These are phyloP conservation scores for Prunella strophiata DNA, from an alignment of 2,797 vertebrate species.

Conservation along the genomic window DNA sequence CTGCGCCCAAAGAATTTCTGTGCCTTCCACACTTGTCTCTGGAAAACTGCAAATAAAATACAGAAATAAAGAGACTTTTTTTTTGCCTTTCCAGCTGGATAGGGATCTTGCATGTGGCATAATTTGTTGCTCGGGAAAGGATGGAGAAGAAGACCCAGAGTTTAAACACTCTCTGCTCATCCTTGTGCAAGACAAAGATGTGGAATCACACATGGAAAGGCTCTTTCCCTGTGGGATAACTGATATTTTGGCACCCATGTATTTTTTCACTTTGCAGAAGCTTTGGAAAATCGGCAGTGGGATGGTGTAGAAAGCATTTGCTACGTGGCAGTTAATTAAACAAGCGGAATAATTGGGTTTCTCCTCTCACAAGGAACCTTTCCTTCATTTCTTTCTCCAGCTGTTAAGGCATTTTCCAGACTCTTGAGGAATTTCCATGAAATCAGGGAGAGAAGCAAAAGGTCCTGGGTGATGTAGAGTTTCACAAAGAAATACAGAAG, in stretches of 20 bases:
- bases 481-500: background rate
- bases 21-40: rapidly evolving
- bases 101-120: background rate
- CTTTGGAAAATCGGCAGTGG: background rate
- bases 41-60: background rate
- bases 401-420: background rate
- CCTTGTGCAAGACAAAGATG: background rate
- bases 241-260: background rate
- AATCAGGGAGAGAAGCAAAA: background rate
- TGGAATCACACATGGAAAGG: background rate
- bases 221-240: background rate
- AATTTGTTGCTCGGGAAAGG: rapidly evolving
- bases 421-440: background rate
- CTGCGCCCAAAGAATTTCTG: background rate
- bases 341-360: background rate
- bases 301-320: background rate
- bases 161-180: rapidly evolving
- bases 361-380: rapidly evolving
- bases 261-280: background rate
- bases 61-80: background rate
- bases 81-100: background rate
- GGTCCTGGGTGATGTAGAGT: background rate
- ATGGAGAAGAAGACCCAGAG: background rate
- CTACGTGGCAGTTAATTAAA: background rate
- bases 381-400: background rate